Evolutionary conservation across 2,888 invertebrate genomes (phyloP).

Genomic region (Drosophila parthenogenetica): DNA sequence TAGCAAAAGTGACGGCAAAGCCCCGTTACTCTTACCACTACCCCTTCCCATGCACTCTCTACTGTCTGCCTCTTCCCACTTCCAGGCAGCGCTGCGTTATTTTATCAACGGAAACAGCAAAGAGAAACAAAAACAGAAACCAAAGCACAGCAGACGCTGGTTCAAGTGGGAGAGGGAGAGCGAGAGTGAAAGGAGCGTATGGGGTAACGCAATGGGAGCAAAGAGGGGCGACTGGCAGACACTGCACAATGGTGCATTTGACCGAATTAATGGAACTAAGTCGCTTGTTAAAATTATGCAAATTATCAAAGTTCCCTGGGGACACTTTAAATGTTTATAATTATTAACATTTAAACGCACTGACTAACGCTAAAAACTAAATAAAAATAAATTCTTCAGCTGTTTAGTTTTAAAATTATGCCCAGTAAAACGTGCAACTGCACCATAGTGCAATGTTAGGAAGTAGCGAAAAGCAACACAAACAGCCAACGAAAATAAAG

Average conservation of each 20-base stretch:
- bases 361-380: too few species aligned
- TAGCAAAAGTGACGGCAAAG: conserved; percentile 63
- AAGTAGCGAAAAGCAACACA: conserved; percentile 34
- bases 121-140: conserved; percentile 11
- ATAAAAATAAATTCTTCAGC: too few species aligned
- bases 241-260: too few species aligned
- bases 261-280: too few species aligned
- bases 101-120: conserved; percentile 73
- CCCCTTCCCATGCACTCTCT: background rate
- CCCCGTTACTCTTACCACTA: background rate
- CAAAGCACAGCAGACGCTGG: conserved; percentile 23
- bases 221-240: too few species aligned
- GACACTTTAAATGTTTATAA: too few species aligned
- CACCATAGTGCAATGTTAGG: conserved; percentile 13
- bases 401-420: too few species aligned
- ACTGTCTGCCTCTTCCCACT: background rate
- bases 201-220: too few species aligned
- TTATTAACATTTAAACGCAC: too few species aligned
- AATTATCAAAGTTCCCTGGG: too few species aligned
- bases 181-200: background rate
- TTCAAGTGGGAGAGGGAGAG: conserved; percentile 21
- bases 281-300: too few species aligned
- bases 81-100: conserved; percentile 10
- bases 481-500: conserved; percentile 6
- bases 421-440: too few species aligned